Conservation (phyloP, 2,113 vertebrate genomes). For the Ciconia maguari region DNA sequence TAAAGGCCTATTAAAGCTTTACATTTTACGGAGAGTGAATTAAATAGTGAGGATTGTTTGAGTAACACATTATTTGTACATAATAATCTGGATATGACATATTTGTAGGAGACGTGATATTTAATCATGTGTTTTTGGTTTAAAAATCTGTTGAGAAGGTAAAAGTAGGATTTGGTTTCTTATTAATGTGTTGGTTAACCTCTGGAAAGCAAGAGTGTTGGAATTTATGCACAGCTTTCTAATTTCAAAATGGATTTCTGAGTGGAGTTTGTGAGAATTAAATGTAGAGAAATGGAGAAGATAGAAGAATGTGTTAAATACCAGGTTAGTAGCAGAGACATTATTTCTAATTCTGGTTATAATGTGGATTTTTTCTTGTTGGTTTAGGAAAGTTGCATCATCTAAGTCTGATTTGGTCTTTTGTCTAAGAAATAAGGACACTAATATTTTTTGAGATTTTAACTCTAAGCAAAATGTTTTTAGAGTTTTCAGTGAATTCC, state of each 20-base stretch:
- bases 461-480: background rate
- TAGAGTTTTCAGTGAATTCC: background rate
- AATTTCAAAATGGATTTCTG: background rate
- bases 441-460: background rate
- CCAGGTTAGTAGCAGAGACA: background rate
- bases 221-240: background rate
- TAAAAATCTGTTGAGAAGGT: background rate
- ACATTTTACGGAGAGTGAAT: background rate
- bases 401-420: background rate
- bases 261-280: background rate
- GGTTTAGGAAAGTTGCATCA: background rate
- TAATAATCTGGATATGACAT: background rate
- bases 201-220: background rate
- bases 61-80: background rate
- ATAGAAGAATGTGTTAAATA: background rate
- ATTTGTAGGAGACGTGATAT: background rate
- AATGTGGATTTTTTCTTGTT: background rate
- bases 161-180: background rate
- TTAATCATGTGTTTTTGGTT: background rate
- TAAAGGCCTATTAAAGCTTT: background rate
- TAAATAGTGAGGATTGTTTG: background rate
- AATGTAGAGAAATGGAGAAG: background rate
- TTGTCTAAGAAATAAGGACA: background rate
- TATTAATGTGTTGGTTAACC: background rate
- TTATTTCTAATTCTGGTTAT: background rate